Evolutionary conservation across 2,113 vertebrate genomes (phyloP).

Genomic region (Hemichromis elongatus): DNA sequence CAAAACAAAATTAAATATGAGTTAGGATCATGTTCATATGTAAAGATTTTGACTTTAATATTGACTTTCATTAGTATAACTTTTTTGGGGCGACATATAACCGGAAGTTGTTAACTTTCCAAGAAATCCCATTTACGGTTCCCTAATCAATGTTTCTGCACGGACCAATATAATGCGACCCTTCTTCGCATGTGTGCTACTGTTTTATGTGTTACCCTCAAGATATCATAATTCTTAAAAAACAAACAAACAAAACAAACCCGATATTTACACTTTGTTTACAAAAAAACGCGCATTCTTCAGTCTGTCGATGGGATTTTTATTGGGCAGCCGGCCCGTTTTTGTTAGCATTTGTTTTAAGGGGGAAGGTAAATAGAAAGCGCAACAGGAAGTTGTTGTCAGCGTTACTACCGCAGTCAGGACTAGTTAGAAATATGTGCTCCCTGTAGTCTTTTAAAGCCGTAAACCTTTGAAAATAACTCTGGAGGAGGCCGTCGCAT

Average conservation of each 20-base stretch:
- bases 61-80: not conserved
- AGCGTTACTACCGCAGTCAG: not conserved
- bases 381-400: constrained; percentile 65
- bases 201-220: not conserved
- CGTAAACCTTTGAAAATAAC: constrained; percentile 34
- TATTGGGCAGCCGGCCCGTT: not conserved
- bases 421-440: not conserved
- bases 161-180: constrained; percentile 6
- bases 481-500: constrained; percentile 74
- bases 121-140: not conserved
- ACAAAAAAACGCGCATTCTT: not conserved
- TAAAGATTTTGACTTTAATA: not conserved
- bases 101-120: not conserved
- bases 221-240: not conserved
- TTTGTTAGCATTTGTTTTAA: not conserved
- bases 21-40: not conserved
- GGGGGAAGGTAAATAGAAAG: constrained; percentile 46
- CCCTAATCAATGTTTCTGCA: not conserved
- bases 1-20: too few relatives aligned
- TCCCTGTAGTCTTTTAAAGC: not conserved
- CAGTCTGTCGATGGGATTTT: not conserved
- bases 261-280: not conserved
- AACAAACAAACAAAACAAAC: not conserved
- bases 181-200: not conserved
- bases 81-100: not conserved